Base-by-base conservation (phyloP, 2,113 vertebrate genomes). In the Columba janthina region DNA sequence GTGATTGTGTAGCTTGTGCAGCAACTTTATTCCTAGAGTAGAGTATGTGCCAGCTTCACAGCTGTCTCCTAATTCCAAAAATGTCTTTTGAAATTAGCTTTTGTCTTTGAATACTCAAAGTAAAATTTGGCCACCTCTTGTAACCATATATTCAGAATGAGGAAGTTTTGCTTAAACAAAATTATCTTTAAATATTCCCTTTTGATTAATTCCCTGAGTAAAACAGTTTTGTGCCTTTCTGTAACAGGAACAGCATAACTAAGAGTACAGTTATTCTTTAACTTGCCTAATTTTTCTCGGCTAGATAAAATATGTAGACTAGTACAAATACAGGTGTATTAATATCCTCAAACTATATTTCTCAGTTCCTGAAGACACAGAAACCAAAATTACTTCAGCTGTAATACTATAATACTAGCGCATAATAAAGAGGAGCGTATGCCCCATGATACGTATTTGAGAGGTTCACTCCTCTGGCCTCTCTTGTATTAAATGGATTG, bases 31-130 rank as follows among this genome's bases (percentile, higher is more conserved):
- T 95, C 72, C 34, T 88, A 61, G 50, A 44, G 62, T 88, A 61
- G 50, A 44, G 62, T 44, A 29, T 64, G 58, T 79, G 88, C 90
- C 97, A 97, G 67, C 74, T 96, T 86, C 86, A 80, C 90, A 94
- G 77, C 82, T 96, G 83, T 81, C 83, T 91, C 25, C 56, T 64
- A 62, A 70, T 86, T 92, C 64, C 50, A 85, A 74, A 95, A 93
- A 24, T 5, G 22, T 60, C 42, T 91, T 92, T 26, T 74, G 81
- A 92, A 95, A 93, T 80, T 50, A 90, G 36, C 46, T 94, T 79
- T 90, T 88, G 48, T 86, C 66, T 90, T 83, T 83, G 65, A 76
- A 70, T 90, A 48, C n/a, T 58, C 72, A 85, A 40, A 77, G 34
- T 82, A 83, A 94, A 88, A 86, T 89, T 81, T 91, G 51, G 36